Percentiles rank a stretch among this genome's conserved stretches.
Conservation (phyloP, 2,113 vertebrate species). For the Ctenomys sociabilis region DNA sequence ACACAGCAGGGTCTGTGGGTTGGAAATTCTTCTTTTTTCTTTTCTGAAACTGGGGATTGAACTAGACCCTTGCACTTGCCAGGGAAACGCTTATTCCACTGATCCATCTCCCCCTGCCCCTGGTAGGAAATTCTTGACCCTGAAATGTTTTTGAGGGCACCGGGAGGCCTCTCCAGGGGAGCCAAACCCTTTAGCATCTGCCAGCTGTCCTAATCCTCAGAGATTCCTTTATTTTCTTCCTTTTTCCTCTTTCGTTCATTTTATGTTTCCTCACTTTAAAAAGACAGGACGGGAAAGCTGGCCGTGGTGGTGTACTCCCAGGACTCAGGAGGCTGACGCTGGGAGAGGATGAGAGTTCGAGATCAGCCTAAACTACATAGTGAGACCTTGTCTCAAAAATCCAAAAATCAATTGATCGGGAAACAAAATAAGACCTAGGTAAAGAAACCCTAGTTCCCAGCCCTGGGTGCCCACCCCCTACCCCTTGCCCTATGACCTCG, state of each 20-base stretch:
- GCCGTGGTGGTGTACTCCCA: too few species aligned
- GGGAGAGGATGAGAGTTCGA: too few species aligned
- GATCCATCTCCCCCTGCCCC: too few species aligned
- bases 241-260: background rate
- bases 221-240: background rate
- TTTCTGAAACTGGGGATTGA: too few species aligned
- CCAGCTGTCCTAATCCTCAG: background rate
- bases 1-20: background rate
- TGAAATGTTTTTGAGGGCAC: background rate
- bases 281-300: too few species aligned
- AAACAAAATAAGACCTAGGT: background rate
- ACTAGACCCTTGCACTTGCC: too few species aligned
- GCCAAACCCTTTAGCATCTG: accelerated
- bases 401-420: background rate
- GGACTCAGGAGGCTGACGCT: too few species aligned
- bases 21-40: background rate
- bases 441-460: background rate
- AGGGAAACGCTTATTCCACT: too few species aligned
- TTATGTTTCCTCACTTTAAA: too few species aligned
- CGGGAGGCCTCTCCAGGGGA: background rate
- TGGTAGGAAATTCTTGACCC: too few species aligned
- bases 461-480: accelerated
- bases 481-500: accelerated
- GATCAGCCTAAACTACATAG: too few species aligned
- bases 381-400: background rate